These are phyloP conservation scores for Pollenia amentaria DNA, from an alignment of 2,888 invertebrate species.

Conservation along the genomic window DNA sequence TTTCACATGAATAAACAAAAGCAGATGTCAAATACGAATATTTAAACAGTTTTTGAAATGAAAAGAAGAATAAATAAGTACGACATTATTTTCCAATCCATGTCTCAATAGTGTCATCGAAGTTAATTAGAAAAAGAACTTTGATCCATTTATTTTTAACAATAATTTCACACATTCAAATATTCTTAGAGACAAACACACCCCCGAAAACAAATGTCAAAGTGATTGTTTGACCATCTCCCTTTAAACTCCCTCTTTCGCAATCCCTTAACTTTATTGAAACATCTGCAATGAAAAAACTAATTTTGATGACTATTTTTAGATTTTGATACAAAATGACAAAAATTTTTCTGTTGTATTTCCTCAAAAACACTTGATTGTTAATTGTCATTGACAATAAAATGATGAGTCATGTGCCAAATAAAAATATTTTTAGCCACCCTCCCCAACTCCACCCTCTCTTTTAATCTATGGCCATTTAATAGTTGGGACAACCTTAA, in stretches of 20 bases:
- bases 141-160: not conserved
- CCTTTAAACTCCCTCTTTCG: not conserved
- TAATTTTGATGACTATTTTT: constrained; percentile 36
- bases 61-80: not conserved
- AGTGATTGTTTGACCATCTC: not conserved
- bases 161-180: not conserved
- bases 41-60: not conserved
- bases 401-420: constrained; percentile 51
- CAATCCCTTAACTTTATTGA: not conserved
- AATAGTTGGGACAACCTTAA: not conserved
- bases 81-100: constrained; percentile 51
- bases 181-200: not conserved
- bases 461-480: not conserved
- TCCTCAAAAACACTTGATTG: constrained; percentile 47
- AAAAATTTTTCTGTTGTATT: constrained; percentile 3
- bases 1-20: not conserved
- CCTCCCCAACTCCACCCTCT: not conserved
- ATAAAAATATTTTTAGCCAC: not conserved
- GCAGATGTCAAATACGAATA: not conserved
- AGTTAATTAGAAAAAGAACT: constrained; percentile 47
- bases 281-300: not conserved
- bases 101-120: constrained; percentile 6
- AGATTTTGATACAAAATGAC: constrained; percentile 25
- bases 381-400: constrained; percentile 48
- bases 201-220: constrained; percentile 1